A percentile compares a stretch with the other conserved stretches of the same genome.
phyloP scores from a whole-genome alignment of 2,888 invertebrate genomes.

The Hemithea aestivaria region DNA sequence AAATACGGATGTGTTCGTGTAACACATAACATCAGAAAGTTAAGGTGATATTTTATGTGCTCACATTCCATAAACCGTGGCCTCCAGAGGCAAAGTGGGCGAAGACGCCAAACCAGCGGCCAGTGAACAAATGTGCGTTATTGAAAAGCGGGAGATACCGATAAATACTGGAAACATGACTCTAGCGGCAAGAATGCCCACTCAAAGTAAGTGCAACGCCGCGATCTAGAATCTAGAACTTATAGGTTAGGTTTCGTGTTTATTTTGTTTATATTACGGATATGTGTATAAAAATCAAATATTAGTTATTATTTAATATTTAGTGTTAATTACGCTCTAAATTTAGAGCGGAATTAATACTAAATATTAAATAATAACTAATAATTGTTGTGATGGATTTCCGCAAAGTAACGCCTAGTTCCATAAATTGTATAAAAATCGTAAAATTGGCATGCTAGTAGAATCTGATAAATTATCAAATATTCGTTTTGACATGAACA shows the following conservation, averaged over 20 bases:
- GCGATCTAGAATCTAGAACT: constrained; percentile 2
- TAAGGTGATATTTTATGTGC: constrained; percentile 22
- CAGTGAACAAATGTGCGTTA: constrained; percentile 55
- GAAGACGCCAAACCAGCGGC: constrained; percentile 37
- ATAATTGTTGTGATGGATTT: too few species aligned
- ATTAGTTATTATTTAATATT: too few species aligned
- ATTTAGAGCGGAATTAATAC: too few species aligned
- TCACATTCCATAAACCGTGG: constrained; percentile 40
- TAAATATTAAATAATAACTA: too few species aligned
- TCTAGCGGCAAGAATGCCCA: constrained; percentile 58
- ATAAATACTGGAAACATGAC: constrained; percentile 60
- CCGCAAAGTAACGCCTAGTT: too few species aligned
- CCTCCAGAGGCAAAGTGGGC: constrained; percentile 44
- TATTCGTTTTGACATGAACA: too few species aligned
- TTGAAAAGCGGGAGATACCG: constrained; percentile 48
- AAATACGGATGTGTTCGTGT: too few species aligned
- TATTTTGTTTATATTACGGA: constrained; percentile 1
- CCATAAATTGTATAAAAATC: too few species aligned
- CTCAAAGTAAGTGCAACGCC: constrained; percentile 56
- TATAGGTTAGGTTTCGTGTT: constrained; percentile 2
- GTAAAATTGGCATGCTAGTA: too few species aligned
- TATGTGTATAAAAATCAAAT: too few species aligned
- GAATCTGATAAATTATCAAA: too few species aligned
- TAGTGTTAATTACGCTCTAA: too few species aligned
- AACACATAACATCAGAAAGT: not conserved